phyloP scores from a whole-genome alignment of 2,888 invertebrate species.

The Taenaris catops region DNA sequence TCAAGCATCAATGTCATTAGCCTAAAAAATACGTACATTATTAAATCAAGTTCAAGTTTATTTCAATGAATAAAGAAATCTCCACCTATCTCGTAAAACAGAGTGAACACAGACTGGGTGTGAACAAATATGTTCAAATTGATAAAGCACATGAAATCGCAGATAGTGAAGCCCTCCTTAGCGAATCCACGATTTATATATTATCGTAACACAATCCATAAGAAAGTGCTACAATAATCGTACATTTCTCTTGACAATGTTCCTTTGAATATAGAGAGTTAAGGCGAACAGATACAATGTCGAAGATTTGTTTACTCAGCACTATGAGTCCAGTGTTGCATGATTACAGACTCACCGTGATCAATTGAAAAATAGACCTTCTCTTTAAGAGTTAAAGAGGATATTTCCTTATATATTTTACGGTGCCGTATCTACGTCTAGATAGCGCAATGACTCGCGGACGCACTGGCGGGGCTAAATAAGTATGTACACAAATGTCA shows the following conservation, averaged over 20 bases:
- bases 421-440: conserved; percentile 44
- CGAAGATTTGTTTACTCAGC: conserved; percentile 71
- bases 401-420: conserved; percentile 36
- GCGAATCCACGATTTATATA: conserved; percentile 62
- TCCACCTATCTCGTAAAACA: conserved; percentile 45
- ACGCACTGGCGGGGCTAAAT: conserved; percentile 56
- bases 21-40: too few relatives aligned
- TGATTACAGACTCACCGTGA: conserved; percentile 47
- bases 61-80: conserved; percentile 13
- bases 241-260: conserved; percentile 76
- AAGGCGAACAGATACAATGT: conserved; percentile 73
- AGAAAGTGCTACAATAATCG: conserved; percentile 73
- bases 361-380: conserved; percentile 54
- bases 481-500: conserved; percentile 68
- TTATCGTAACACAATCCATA: conserved; percentile 74
- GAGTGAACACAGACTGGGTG: conserved; percentile 48
- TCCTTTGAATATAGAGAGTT: conserved; percentile 76
- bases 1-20: too few relatives aligned
- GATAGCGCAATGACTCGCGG: conserved; percentile 47
- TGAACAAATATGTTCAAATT: conserved; percentile 63
- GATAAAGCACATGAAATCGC: conserved; percentile 68
- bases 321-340: conserved; percentile 58
- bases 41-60: too few relatives aligned
- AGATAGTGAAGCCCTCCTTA: conserved; percentile 62
- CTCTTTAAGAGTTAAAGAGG: conserved; percentile 41